A percentile compares a stretch with the other conserved stretches of the same genome.
Evolutionary conservation across 2,797 vertebrate species (phyloP).

Genomic region (Spatula versicolor): DNA sequence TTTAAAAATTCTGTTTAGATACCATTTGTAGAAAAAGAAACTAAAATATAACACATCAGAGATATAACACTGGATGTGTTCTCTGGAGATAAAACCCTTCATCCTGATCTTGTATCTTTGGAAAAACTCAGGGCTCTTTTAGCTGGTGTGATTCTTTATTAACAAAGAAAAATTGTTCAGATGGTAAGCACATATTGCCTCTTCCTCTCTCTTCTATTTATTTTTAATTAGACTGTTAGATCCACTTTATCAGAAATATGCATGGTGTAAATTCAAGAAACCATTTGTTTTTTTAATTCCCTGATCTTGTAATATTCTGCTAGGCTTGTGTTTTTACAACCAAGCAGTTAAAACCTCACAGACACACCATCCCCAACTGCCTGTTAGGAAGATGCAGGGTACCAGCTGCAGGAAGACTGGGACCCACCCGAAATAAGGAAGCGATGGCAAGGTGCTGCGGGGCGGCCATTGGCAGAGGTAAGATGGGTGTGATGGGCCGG

Average conservation of each 20-base stretch:
- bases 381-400: background rate
- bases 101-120: background rate
- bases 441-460: accelerated
- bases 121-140: background rate
- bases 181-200: background rate
- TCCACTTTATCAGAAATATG: background rate
- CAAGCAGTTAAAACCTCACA: background rate
- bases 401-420: background rate
- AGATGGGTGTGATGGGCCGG: accelerated
- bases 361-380: background rate
- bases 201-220: background rate
- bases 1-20: background rate
- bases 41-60: background rate
- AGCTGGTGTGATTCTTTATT: background rate
- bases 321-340: background rate
- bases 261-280: background rate
- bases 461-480: background rate
- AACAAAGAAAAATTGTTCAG: background rate
- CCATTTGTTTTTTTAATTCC: background rate
- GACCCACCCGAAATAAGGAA: background rate
- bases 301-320: background rate
- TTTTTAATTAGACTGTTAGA: background rate
- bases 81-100: background rate
- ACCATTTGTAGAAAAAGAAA: background rate
- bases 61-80: background rate